Evolutionary conservation across 2,797 vertebrate species (phyloP), one percentile per base, ranked within the genome.

Genomic region (Neomorphus geoffroyi): DNA sequence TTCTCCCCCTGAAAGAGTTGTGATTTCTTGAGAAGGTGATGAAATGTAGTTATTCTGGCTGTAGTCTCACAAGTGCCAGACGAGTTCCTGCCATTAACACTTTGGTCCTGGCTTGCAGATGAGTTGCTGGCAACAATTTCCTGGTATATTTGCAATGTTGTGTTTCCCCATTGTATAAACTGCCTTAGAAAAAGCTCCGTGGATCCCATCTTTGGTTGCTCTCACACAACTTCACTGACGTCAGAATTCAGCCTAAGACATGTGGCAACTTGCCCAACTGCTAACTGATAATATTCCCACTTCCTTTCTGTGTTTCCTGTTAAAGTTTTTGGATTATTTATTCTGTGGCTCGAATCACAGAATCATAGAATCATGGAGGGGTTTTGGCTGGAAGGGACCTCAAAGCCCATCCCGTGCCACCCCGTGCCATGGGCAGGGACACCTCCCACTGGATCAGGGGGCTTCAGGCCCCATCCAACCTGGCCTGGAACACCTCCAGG

Each of bases 131-230:
- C 32, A 72, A 16, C 18, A 9, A 27, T n/a, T 46, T 64, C 30
- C 79, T 27, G 16, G 46, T 35, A 28, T 10, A 2, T 50, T 62
- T 73, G 23, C 8, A 4, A 4, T 0, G 3, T 4, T 43, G 24
- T n/a, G 9, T 69, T 78, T 23, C 48, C 4, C 18, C n/a, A 11
- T 0, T 1, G 1, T 54, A 10, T 30, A 37, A 66, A 58, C 14
- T 48, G 43, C 2, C 19, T 9, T 3, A 41, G 39, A 33, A 7
- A 28, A 35, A 54, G 32, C 41, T 28, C 61, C 32, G 5, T 7
- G 35, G 32, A 18, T 78, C 27, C 23, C n/a, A 35, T 48, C 62
- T 37, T 65, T 50, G 35, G 22, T 41, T 80, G 7, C 39, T 64
- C 28, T 62, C 14, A 12, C 3, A 15, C 48, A 19, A 17, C 61